Evolutionary conservation across 2,113 vertebrate species (phyloP), one percentile per base, ranked within the genome.

Genomic region (Megaceryle torquata): DNA sequence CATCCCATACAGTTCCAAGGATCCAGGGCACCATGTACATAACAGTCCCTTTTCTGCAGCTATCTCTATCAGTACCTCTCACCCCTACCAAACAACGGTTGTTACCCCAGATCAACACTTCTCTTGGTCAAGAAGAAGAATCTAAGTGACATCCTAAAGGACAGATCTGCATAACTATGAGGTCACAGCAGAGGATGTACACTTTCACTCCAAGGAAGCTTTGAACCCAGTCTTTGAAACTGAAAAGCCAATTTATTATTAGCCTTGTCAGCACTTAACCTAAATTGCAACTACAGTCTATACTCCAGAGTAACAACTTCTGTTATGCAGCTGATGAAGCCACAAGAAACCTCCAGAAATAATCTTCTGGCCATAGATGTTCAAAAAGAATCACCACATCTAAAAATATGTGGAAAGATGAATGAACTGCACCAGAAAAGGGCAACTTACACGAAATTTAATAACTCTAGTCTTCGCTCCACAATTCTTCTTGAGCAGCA

Each of bases 401-500:
- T 12, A 78, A 33, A 44, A 26, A 11, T 9, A 51, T 33, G 44
- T 65, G 70, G 63, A 86, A 82, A 84, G 81, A 77, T 24, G 51
- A 77, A 91, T 33, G 41, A 83, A 87, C 35, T 41, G 37, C 75
- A 68, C 29, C 51, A 71, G 68, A 29, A 91, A 91, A 74, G n/a
- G 37, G 28, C 63, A 92, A 98, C 99, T 99, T 97, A 99, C 98
- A 97, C 89, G 97, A 53, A 99, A 99, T 98, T 99, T 99, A 95
- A 99, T 98, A 77, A 98, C 98, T 97, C 98, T 98, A 15, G 98
- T 98, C 97, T 99, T 99, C 57, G 95, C 98, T 78, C 98, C 98
- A 43, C 98, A 99, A 94, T 98, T 99, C 97, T 98, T 99, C 96
- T 98, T 99, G 74, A 99, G 98, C 83, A 99, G 98, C 99, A 99